Conservation (phyloP, 2,888 invertebrate species). For the Yponomeuta malinellus region DNA sequence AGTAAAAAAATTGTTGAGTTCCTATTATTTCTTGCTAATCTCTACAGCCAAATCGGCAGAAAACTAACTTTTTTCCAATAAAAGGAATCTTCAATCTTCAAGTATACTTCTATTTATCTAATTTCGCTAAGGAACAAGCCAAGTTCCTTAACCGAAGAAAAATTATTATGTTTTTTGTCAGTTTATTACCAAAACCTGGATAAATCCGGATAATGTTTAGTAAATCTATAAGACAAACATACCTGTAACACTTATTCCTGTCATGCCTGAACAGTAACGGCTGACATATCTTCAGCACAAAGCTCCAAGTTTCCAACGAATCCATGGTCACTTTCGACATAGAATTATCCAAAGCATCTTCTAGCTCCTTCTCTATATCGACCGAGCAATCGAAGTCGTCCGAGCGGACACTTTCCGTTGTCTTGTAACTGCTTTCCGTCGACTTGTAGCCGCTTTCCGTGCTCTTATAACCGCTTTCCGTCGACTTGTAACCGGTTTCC, state of each 20-base stretch:
- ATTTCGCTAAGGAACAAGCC: too few relatives aligned
- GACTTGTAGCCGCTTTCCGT: constrained; percentile 32
- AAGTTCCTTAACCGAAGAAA: too few relatives aligned
- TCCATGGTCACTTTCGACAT: constrained; percentile 50
- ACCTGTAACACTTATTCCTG: constrained; percentile 65
- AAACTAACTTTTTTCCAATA: too few relatives aligned
- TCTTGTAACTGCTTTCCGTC: constrained; percentile 17
- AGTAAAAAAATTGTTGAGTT: too few relatives aligned
- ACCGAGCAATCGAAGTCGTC: constrained; percentile 34
- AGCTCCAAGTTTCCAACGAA: constrained; percentile 64
- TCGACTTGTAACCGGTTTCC: constrained; percentile 27
- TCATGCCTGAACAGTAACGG: constrained; percentile 64
- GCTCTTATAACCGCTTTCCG: constrained; percentile 28
- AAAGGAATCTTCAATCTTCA: too few relatives aligned
- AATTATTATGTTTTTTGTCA: too few relatives aligned
- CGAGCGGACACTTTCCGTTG: constrained; percentile 20
- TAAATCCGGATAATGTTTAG: too few relatives aligned
- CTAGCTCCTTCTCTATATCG: constrained; percentile 46
- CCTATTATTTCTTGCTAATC: too few relatives aligned
- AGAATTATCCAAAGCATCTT: constrained; percentile 30
- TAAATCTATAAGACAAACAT: constrained; percentile 24
- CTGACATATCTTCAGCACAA: constrained; percentile 65
- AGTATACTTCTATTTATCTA: too few relatives aligned
- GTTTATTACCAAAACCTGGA: too few relatives aligned
- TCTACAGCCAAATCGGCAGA: too few relatives aligned